Evolutionary conservation across 2,113 vertebrate species (phyloP).

Genomic region (Megaceryle torquata): DNA sequence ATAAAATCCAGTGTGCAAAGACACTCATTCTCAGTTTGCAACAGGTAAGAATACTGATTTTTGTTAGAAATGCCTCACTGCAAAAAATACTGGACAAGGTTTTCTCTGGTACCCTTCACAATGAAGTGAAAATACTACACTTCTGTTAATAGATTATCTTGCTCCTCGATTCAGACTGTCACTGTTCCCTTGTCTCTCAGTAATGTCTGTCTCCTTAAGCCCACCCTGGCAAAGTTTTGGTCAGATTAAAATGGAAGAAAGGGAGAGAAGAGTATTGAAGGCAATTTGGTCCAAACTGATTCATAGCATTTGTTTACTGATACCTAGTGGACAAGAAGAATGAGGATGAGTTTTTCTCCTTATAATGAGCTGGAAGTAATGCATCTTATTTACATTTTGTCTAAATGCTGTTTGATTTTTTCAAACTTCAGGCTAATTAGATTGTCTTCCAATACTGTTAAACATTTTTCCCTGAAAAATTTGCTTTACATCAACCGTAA

Average conservation of each 20-base stretch:
- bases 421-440: background rate
- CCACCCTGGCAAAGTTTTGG: background rate
- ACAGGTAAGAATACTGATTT: conserved; percentile 82
- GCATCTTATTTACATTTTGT: background rate
- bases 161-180: background rate
- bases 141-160: background rate
- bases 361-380: background rate
- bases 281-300: background rate
- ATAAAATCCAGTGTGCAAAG: conserved; percentile 99
- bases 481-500: background rate
- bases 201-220: background rate
- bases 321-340: background rate
- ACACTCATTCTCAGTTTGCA: conserved; percentile 99
- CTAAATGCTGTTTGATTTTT: background rate
- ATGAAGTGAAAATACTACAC: background rate
- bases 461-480: background rate
- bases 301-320: background rate
- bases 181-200: background rate
- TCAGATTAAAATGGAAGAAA: background rate
- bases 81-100: background rate
- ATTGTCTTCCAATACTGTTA: background rate
- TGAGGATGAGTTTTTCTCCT: background rate
- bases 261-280: background rate
- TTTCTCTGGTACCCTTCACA: background rate
- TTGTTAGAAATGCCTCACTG: background rate